Evolutionary conservation across 2,797 vertebrate species (phyloP).

Genomic region (Oryzias dopingdopingensis): DNA sequence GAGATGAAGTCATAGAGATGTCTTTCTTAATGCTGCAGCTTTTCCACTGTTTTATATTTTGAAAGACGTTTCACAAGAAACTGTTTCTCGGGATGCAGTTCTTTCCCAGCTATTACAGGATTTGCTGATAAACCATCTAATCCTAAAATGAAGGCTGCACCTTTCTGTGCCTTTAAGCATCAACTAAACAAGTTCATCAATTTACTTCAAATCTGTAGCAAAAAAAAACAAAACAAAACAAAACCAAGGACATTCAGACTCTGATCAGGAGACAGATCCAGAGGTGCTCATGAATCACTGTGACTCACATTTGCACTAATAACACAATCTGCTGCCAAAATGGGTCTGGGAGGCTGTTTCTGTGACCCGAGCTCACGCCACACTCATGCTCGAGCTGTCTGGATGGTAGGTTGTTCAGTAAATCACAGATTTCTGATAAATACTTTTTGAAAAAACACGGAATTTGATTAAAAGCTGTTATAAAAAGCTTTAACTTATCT

Average conservation of each 20-base stretch:
- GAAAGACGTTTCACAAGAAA: slow-evolving; percentile 7
- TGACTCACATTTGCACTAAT: slow-evolving; percentile 36
- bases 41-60: neutral
- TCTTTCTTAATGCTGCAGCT: neutral
- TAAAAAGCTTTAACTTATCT: too few relatives aligned
- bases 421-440: too few relatives aligned
- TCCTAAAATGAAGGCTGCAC: slow-evolving; percentile 21
- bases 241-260: slow-evolving; percentile 8
- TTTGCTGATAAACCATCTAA: slow-evolving; percentile 22
- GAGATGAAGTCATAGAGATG: neutral
- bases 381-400: slow-evolving; percentile 32
- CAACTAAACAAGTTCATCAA: too few relatives aligned
- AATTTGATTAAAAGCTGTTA: too few relatives aligned
- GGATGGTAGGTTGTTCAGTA: neutral
- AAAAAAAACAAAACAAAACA: neutral
- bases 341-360: slow-evolving; percentile 34
- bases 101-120: slow-evolving; percentile 21
- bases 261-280: slow-evolving; percentile 40
- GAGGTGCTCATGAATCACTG: slow-evolving; percentile 58
- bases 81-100: slow-evolving; percentile 11
- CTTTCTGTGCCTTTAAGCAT: too few relatives aligned
- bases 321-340: slow-evolving; percentile 52
- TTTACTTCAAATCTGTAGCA: slow-evolving; percentile 15
- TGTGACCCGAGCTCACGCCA: slow-evolving; percentile 43
- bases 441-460: too few relatives aligned